Evolutionary conservation across 2,113 vertebrate genomes (phyloP).

Genomic region (Triplophysa siluroides): DNA sequence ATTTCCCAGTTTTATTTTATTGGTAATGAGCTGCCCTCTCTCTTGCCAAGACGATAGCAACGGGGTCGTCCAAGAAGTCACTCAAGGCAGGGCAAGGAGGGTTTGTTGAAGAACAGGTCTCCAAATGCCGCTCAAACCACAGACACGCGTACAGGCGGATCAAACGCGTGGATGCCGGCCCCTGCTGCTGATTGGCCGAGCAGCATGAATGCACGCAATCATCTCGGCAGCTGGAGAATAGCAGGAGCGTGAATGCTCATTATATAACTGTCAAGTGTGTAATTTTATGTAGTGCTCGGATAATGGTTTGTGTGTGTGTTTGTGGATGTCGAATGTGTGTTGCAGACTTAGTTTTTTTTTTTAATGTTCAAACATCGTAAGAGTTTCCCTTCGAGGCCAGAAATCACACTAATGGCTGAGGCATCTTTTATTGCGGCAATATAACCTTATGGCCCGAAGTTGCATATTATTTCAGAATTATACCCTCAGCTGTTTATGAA

Average conservation of each 20-base stretch:
- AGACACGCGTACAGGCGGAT: not conserved
- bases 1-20: conserved; percentile 12
- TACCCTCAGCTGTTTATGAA: conserved; percentile 20
- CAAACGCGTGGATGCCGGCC: conserved; percentile 19
- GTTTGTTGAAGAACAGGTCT: conserved; percentile 16
- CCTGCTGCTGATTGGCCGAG: conserved; percentile 13
- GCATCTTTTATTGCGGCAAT: conserved; percentile 38
- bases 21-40: not conserved
- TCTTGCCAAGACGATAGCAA: too few relatives aligned
- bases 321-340: conserved; percentile 16
- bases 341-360: conserved; percentile 28
- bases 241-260: conserved; percentile 37
- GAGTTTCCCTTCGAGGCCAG: conserved; percentile 11
- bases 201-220: not conserved
- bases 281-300: conserved; percentile 33
- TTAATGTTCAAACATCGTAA: conserved; percentile 24
- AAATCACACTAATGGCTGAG: conserved; percentile 32
- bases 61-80: too few relatives aligned
- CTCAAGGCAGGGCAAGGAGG: not conserved
- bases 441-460: conserved; percentile 40
- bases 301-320: conserved; percentile 36
- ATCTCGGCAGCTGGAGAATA: conserved; percentile 43
- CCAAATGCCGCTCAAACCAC: conserved; percentile 44
- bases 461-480: conserved; percentile 43
- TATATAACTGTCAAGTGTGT: conserved; percentile 43